Evolutionary conservation across 1,140 invertebrate species (phyloP).

Genomic region (Lepidotrigona ventralis): DNA sequence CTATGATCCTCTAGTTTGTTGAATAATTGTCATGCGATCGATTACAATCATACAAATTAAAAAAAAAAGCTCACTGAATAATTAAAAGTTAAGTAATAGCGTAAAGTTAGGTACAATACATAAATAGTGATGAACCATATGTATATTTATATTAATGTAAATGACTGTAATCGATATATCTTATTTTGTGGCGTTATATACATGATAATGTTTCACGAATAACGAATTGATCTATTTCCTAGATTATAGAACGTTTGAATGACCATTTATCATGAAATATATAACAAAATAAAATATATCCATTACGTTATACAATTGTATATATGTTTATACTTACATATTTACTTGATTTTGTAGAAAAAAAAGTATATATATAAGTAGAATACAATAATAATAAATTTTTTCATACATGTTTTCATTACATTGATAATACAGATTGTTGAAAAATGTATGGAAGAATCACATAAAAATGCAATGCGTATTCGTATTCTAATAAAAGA

Average conservation of each 20-base stretch:
- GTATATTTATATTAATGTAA: constrained; percentile 40
- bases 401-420: constrained; percentile 17
- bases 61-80: constrained; percentile 20
- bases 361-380: constrained; percentile 1
- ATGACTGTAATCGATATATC: constrained; percentile 36
- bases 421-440: background rate
- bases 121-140: constrained; percentile 33
- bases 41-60: constrained; percentile 18
- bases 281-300: constrained; percentile 37
- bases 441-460: background rate
- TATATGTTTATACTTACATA: constrained; percentile 56
- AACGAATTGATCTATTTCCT: no score
- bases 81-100: constrained; percentile 22
- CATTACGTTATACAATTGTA: constrained; percentile 43
- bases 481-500: constrained; percentile 21
- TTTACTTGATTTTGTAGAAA: constrained; percentile 34
- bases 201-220: background rate
- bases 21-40: constrained; percentile 6
- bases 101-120: constrained; percentile 21
- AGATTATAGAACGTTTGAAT: background rate
- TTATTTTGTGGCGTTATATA: constrained; percentile 27
- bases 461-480: constrained; percentile 3
- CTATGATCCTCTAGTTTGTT: background rate
- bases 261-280: background rate
- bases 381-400: background rate